Base-by-base conservation (phyloP, 2,888 invertebrate genomes). In the Molanna angustata region DNA sequence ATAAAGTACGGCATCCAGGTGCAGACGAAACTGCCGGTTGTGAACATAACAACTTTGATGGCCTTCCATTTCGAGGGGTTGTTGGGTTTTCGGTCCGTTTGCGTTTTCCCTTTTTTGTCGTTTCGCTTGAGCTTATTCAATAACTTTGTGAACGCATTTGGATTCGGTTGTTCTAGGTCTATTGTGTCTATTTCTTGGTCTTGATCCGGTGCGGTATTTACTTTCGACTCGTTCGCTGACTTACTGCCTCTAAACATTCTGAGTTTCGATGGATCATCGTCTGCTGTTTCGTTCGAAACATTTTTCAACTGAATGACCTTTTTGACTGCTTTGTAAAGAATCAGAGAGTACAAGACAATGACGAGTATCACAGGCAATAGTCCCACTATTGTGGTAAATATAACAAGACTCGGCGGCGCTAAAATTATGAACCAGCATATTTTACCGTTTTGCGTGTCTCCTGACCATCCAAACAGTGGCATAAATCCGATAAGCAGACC, bases 1-100 rank as follows among this genome's bases (percentile, higher is more conserved):
- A 82, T 65, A 60, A 83, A 83, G 62, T 79, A 84, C 1, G 84
- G 84, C 58, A 77, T 68, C 84, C 84, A 84, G 0, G 84, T 82
- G 4, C 80, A 62, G 57, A 83, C 66, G 61, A 83, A 81, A 61
- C 80, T 79, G 1, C 80, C 78, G 1, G 81, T 78, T 13, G 84
- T 83, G 7, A 83, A 72, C 63, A 80, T 64, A 0, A 84, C 84
- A 14, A 84, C 76, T 61, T 79, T 79, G 4, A 84, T 76, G 0
- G 84, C 83, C 61, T 81, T 78, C 76, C 80, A 80, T 66, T 80
- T 82, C 50, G 73, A 77, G 0, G 76, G 77, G 52, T 43, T 44
- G 4, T 19, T 44, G n/a, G 42, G 50, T 14, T 54, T 46, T 21
- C 49, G 41, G 49, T 49, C 13, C 40, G 7, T 17, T 56, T 54